phyloP scores from a whole-genome alignment of 2,113 vertebrate genomes.

The Dinomys branickii region DNA sequence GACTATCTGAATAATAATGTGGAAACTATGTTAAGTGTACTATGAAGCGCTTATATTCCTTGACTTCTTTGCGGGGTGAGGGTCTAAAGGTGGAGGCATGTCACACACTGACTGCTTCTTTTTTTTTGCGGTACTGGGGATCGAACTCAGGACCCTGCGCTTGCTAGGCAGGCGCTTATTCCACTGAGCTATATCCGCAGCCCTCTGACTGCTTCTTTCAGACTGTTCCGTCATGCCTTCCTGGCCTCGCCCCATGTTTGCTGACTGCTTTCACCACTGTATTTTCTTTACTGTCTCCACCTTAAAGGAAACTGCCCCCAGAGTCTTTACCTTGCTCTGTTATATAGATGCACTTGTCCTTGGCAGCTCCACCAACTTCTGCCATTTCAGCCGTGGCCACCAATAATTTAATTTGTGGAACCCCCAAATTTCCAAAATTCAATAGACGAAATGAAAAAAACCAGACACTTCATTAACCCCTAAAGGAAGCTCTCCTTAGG shows the following conservation, averaged over 20 bases:
- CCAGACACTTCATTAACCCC: neutral
- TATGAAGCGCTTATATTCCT: neutral
- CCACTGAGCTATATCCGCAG: too few relatives aligned
- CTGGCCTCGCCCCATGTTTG: neutral
- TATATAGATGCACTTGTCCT: neutral
- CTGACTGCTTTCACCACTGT: neutral
- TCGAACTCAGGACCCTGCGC: too few relatives aligned
- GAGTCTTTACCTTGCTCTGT: neutral
- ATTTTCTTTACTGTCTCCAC: neutral
- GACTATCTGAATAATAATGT: neutral
- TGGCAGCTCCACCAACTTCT: neutral
- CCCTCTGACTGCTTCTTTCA: too few relatives aligned
- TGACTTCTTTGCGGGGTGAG: neutral
- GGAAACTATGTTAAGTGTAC: neutral
- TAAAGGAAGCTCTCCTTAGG: neutral
- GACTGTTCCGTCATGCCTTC: fast-evolving
- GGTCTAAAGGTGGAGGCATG: neutral
- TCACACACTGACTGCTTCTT: neutral
- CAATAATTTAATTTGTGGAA: neutral
- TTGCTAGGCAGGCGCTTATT: too few relatives aligned
- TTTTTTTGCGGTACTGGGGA: too few relatives aligned
- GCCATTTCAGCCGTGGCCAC: neutral
- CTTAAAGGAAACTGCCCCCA: neutral
- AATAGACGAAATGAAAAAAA: neutral
- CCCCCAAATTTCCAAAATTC: neutral